Percentiles rank a stretch among this genome's conserved stretches.
phyloP scores from a whole-genome alignment of 2,113 vertebrate species.

The Amazona guildingii region DNA sequence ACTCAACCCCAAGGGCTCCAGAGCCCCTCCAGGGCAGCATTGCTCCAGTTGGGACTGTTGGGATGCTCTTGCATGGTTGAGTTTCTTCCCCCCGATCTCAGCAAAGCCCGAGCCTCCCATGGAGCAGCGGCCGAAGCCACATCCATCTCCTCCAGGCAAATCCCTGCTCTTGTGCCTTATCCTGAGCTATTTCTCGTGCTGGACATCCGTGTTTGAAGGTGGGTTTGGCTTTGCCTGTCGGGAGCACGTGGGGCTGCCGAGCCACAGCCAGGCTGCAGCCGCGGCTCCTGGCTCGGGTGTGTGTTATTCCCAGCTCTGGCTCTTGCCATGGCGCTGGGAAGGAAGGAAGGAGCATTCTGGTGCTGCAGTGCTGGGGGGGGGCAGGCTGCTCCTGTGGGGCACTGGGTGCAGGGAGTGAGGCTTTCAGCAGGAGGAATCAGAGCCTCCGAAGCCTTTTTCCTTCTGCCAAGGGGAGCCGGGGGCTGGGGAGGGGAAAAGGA shows the following conservation, averaged over 20 bases:
- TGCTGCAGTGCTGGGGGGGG: no score
- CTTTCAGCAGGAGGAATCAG: background rate
- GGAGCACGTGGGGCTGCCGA: background rate
- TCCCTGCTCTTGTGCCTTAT: background rate
- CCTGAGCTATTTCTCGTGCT: background rate
- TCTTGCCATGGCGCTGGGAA: background rate
- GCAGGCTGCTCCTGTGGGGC: background rate
- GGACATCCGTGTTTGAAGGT: fast-evolving
- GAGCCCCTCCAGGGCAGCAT: background rate
- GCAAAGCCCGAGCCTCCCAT: background rate
- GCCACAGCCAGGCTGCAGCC: background rate
- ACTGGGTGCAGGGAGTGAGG: fast-evolving
- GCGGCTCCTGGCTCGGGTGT: background rate
- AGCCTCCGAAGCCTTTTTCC: background rate
- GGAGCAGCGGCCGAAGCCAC: background rate
- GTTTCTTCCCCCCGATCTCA: background rate
- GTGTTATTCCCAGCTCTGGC: background rate
- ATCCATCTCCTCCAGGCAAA: background rate
- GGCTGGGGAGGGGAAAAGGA: background rate
- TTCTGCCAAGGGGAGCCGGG: background rate
- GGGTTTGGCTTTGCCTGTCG: fast-evolving
- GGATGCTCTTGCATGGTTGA: fast-evolving
- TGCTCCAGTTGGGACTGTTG: background rate
- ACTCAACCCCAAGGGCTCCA: no score
- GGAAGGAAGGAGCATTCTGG: background rate